phyloP scores from a whole-genome alignment of 2,888 invertebrate species.

The Suillia variegata region DNA sequence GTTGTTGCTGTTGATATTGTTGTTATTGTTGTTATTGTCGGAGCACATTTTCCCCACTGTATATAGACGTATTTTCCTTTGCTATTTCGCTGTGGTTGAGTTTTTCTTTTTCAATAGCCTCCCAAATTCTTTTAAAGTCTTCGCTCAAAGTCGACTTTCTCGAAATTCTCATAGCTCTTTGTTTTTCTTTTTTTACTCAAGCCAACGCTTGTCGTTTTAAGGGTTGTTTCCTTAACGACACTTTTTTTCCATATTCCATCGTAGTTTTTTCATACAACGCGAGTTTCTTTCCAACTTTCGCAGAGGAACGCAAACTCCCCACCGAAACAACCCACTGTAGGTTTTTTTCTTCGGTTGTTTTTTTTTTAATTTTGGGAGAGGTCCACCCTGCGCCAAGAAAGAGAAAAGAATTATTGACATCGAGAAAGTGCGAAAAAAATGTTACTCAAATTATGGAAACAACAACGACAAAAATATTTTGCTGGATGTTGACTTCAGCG shows the following conservation, averaged over 20 bases:
- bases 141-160: no score
- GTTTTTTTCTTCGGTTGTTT: not conserved
- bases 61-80: no score
- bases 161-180: no score
- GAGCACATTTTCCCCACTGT: not conserved
- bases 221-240: not conserved
- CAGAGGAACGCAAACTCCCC: no score
- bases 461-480: not conserved
- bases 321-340: no score
- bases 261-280: not conserved
- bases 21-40: not conserved
- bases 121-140: no score
- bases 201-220: constrained; percentile 6
- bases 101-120: no score
- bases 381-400: not conserved
- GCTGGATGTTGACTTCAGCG: not conserved
- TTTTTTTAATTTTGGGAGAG: not conserved
- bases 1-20: no score
- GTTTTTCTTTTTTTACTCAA: no score
- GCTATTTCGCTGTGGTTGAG: not conserved
- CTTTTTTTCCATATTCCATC: not conserved
- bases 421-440: not conserved
- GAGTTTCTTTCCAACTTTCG: no score
- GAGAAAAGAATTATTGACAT: not conserved
- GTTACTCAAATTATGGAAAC: not conserved